These are phyloP conservation scores for Vespertilio murinus DNA, from an alignment of 2,797 vertebrate genomes.

Conservation along the genomic window DNA sequence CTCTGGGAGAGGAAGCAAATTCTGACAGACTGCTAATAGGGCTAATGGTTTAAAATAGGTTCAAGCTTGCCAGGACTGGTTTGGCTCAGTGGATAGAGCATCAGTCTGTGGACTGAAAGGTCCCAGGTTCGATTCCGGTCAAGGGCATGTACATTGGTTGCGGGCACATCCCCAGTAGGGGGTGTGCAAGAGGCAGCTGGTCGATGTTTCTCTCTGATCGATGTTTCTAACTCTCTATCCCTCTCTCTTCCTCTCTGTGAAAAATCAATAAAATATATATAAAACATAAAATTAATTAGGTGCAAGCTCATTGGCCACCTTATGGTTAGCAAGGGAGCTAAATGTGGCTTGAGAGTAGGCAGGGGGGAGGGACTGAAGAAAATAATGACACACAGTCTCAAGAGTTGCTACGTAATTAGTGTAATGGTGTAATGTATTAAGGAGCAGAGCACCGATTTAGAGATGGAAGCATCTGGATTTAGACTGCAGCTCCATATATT, in stretches of 20 bases:
- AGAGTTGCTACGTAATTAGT: background rate
- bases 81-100: no score
- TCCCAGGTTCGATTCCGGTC: no score
- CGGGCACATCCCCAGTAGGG: no score
- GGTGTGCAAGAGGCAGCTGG: no score
- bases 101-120: no score
- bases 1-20: background rate
- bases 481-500: background rate
- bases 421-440: background rate
- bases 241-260: no score
- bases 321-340: background rate
- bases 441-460: background rate
- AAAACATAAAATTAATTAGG: no score
- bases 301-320: background rate
- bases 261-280: no score
- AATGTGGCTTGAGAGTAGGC: background rate
- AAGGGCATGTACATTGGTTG: no score
- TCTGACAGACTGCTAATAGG: background rate
- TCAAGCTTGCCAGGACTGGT: no score
- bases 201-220: no score
- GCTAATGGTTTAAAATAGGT: background rate
- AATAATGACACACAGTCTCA: background rate
- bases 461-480: background rate
- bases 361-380: background rate
- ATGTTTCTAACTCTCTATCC: no score